Evolutionary conservation across 2,113 vertebrate genomes (phyloP).

Genomic region (Pao palembangensis): DNA sequence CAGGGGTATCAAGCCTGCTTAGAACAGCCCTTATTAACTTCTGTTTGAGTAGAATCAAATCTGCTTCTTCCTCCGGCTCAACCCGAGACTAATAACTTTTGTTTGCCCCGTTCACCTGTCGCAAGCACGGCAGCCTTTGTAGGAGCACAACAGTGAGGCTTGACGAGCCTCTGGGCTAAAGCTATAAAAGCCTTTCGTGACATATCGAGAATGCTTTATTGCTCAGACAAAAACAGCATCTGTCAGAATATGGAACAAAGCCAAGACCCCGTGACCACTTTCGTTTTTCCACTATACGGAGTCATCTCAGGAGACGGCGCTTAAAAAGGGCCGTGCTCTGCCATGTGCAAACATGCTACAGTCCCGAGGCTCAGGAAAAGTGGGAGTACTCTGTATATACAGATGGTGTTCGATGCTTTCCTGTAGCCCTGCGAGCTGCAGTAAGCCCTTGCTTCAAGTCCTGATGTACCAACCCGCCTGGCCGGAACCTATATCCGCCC

Average conservation of each 20-base stretch:
- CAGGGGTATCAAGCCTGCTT: slow-evolving; percentile 37
- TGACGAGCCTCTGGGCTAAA: slow-evolving; percentile 1
- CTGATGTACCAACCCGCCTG: slow-evolving; percentile 42
- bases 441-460: slow-evolving; percentile 36
- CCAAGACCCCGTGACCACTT: slow-evolving; percentile 26
- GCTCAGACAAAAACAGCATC: slow-evolving; percentile 20
- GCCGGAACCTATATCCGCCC: slow-evolving; percentile 37
- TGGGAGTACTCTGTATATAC: slow-evolving; percentile 37
- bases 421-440: slow-evolving; percentile 44
- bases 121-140: slow-evolving; percentile 12
- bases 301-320: slow-evolving; percentile 23
- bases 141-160: slow-evolving; percentile 10
- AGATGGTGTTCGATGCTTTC: slow-evolving; percentile 38
- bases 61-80: slow-evolving; percentile 21
- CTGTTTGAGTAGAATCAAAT: slow-evolving; percentile 38
- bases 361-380: slow-evolving; percentile 33
- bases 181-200: slow-evolving; percentile 11
- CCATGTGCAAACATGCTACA: slow-evolving; percentile 13
- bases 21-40: slow-evolving; percentile 44
- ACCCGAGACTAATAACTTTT: slow-evolving; percentile 27
- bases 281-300: slow-evolving; percentile 18
- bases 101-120: slow-evolving; percentile 11
- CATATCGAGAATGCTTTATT: slow-evolving; percentile 6
- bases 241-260: slow-evolving; percentile 20
- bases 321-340: slow-evolving; percentile 14